These are phyloP conservation scores for Ylistrum balloti DNA, from an alignment of 1,140 invertebrate genomes.

Conservation along the genomic window DNA sequence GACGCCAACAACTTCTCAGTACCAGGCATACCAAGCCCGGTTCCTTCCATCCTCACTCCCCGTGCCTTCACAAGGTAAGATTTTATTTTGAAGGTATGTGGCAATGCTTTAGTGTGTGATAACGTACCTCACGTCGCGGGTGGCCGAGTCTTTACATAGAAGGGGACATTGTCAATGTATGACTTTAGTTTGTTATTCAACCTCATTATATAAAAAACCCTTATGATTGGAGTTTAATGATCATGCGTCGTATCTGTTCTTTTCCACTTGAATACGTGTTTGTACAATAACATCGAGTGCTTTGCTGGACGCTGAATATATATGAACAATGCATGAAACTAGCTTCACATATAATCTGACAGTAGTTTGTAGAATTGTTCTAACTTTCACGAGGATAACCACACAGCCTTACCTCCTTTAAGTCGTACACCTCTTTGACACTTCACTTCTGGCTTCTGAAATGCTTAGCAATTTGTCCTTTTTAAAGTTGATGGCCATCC, in stretches of 20 bases:
- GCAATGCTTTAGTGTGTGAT: not conserved
- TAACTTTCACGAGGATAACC: not conserved
- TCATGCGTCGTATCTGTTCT: not conserved
- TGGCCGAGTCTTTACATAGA: slow-evolving; percentile 6
- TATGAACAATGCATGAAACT: not conserved
- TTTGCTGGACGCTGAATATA: not conserved
- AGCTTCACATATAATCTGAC: not conserved
- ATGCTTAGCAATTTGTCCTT: not conserved
- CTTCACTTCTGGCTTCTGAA: no score
- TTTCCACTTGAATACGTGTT: not conserved
- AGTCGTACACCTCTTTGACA: no score
- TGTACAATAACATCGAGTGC: slow-evolving; percentile 1
- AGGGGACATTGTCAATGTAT: not conserved
- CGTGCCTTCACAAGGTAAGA: slow-evolving; percentile 48
- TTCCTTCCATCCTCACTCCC: slow-evolving; percentile 46
- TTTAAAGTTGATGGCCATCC: not conserved
- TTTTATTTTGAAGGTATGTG: not conserved
- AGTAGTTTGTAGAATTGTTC: not conserved
- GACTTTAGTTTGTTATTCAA: not conserved
- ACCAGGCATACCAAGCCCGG: not conserved
- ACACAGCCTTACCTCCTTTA: not conserved
- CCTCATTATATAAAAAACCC: not conserved
- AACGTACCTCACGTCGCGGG: slow-evolving; percentile 16
- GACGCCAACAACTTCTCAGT: not conserved
- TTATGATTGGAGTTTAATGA: not conserved